phyloP scores from a whole-genome alignment of 2,888 invertebrate genomes.

The Xestia sexstrigata region DNA sequence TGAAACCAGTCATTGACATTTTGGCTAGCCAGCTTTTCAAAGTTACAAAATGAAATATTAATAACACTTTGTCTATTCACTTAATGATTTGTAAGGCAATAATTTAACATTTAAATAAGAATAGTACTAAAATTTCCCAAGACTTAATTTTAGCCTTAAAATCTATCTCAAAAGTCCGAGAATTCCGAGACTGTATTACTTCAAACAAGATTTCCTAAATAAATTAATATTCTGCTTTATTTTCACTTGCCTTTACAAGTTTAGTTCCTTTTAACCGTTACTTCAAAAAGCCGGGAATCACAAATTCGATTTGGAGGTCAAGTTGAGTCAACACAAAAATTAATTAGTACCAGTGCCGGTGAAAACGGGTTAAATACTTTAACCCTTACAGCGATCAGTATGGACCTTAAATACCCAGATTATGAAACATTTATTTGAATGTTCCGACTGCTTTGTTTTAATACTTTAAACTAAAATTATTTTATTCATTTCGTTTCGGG shows the following conservation, averaged over 20 bases:
- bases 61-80: background rate
- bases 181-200: constrained; percentile 1
- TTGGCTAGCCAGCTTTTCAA: background rate
- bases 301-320: constrained; percentile 41
- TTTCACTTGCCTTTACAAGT: background rate
- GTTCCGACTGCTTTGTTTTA: constrained; percentile 1
- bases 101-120: constrained; percentile 20
- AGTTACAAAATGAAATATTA: background rate
- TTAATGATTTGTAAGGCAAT: background rate
- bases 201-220: constrained; percentile 35
- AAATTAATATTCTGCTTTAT: constrained; percentile 11
- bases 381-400: constrained; percentile 23
- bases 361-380: constrained; percentile 21
- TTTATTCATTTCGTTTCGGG: constrained; percentile 13
- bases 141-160: background rate
- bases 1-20: background rate
- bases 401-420: background rate
- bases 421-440: constrained; percentile 12
- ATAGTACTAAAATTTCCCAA: background rate
- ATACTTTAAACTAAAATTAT: constrained; percentile 1
- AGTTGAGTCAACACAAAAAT: constrained; percentile 38
- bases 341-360: constrained; percentile 36
- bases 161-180: background rate
- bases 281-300: constrained; percentile 24
- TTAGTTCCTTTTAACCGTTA: constrained; percentile 19